Conservation (phyloP, 2,888 invertebrate species). For the Luperina nickerlii region DNA sequence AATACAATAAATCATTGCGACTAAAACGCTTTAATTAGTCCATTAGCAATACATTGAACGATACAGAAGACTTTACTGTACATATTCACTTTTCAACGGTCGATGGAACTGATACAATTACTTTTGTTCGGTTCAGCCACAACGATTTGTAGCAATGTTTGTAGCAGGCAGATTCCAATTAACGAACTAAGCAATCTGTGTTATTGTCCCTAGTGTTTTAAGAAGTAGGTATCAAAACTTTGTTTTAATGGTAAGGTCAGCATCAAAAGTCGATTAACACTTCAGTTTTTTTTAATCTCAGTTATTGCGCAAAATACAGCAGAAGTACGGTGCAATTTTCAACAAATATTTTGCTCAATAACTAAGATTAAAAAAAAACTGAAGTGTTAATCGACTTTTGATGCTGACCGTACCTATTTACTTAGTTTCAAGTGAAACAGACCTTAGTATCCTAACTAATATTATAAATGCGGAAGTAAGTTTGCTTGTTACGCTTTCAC, state of each 20-base stretch:
- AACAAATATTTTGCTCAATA: too few relatives aligned
- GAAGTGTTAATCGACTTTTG: too few relatives aligned
- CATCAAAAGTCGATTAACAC: too few relatives aligned
- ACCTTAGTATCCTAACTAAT: neutral
- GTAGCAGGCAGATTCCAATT: constrained; percentile 56
- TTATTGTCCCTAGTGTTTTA: constrained; percentile 9
- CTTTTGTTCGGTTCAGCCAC: neutral
- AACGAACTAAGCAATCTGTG: constrained; percentile 46
- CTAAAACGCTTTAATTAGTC: neutral
- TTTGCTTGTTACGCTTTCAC: neutral
- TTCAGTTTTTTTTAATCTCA: too few relatives aligned
- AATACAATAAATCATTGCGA: neutral
- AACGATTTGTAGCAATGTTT: neutral
- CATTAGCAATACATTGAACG: constrained; percentile 23
- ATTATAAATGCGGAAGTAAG: too few relatives aligned
- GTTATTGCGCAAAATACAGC: too few relatives aligned
- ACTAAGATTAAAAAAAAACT: too few relatives aligned
- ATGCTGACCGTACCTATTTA: neutral
- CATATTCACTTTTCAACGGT: neutral
- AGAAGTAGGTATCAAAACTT: constrained; percentile 1
- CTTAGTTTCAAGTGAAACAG: neutral
- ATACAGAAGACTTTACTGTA: neutral
- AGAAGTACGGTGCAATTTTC: too few relatives aligned
- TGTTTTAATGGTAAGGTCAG: too few relatives aligned
- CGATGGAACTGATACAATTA: constrained; percentile 14